A percentile compares a stretch with the other conserved stretches of the same genome.
Conservation (phyloP, 1,140 invertebrate genomes). For the Bombus pascuorum region DNA sequence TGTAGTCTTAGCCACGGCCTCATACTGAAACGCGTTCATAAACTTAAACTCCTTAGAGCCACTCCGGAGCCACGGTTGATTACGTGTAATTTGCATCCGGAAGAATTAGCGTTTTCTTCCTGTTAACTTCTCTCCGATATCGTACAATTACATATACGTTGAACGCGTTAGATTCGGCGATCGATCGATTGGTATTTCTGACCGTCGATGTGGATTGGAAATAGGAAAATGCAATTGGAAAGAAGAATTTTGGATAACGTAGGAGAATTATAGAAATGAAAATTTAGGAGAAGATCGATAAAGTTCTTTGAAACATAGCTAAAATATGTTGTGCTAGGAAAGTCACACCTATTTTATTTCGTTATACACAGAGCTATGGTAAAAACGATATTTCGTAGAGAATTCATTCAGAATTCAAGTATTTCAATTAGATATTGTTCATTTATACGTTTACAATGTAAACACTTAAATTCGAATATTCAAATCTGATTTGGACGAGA, state of each 20-base stretch:
- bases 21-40: conserved; percentile 68
- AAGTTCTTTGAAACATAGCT: background rate
- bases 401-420: no score
- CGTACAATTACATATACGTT: background rate
- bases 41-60: conserved; percentile 66
- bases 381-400: no score
- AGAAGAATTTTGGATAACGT: background rate
- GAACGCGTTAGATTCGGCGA: background rate
- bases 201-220: background rate
- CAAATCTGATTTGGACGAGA: no score
- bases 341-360: background rate
- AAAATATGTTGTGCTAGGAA: background rate
- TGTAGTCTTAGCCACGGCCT: conserved; percentile 59
- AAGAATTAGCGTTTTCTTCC: conserved; percentile 18
- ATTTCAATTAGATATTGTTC: no score
- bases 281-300: background rate
- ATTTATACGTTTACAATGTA: no score
- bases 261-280: background rate
- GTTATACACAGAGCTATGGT: background rate
- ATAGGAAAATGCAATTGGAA: background rate
- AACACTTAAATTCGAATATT: no score
- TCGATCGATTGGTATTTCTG: background rate
- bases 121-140: background rate
- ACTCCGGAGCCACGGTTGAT: conserved; percentile 28
- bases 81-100: conserved; percentile 53